Conservation (phyloP, 1,140 invertebrate genomes). For the Euglossa dilemma region DNA sequence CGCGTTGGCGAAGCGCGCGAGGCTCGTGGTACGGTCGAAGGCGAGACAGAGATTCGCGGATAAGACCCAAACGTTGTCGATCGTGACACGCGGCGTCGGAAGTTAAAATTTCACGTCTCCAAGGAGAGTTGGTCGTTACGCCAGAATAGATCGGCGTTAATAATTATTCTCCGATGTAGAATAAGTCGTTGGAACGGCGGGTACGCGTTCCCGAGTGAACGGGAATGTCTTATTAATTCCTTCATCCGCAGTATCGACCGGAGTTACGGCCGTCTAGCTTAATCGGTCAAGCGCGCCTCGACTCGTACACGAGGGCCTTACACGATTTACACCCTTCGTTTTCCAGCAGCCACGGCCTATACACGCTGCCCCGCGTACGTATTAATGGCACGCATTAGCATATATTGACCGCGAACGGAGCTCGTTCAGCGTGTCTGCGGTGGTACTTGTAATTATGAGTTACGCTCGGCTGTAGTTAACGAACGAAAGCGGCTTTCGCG, state of each 20-base stretch:
- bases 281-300: conserved; percentile 54
- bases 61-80: no score
- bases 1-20: no score
- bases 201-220: neutral
- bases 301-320: conserved; percentile 10
- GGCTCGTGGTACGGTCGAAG: no score
- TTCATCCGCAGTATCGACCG: conserved; percentile 30
- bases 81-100: no score
- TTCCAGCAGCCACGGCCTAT: neutral
- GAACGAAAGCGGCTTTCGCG: conserved; percentile 52
- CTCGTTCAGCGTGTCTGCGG: conserved; percentile 64
- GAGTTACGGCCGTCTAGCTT: conserved; percentile 20
- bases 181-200: neutral
- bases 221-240: conserved; percentile 36
- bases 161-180: neutral
- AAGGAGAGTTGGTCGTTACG: neutral
- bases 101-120: neutral
- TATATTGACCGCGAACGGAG: conserved; percentile 66
- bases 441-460: conserved; percentile 74
- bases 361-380: conserved; percentile 22
- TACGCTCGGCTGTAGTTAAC: conserved; percentile 61
- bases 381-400: conserved; percentile 63
- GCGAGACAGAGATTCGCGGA: no score
- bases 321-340: conserved; percentile 36
- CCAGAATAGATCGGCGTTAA: neutral